phyloP scores from a whole-genome alignment of 2,797 vertebrate genomes.

The Aldrovandia affinis region DNA sequence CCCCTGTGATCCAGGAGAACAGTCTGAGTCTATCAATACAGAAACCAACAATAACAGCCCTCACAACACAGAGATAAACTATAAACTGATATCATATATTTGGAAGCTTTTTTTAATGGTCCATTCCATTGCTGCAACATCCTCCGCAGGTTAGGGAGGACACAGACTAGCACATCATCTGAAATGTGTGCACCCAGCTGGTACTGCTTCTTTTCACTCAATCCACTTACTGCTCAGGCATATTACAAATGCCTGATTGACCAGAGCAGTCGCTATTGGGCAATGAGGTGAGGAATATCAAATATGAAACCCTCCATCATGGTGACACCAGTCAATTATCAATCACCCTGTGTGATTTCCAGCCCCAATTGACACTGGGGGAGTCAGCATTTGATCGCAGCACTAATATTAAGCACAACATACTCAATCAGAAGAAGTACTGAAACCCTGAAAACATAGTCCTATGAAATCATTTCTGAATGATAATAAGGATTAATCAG shows the following conservation, averaged over 20 bases:
- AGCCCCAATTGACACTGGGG: not conserved
- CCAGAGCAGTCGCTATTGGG: no score
- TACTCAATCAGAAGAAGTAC: no score
- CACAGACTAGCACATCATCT: no score
- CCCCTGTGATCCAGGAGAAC: constrained; percentile 63
- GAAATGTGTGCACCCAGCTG: no score
- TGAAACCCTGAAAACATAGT: not conserved
- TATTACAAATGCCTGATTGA: not conserved
- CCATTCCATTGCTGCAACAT: no score
- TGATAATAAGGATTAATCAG: not conserved
- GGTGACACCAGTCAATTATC: not conserved
- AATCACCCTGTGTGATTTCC: not conserved
- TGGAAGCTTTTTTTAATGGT: no score
- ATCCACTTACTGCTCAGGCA: not conserved
- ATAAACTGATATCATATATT: not conserved
- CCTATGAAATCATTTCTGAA: not conserved
- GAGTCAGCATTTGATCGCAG: not conserved
- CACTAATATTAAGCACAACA: not conserved
- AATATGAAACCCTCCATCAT: not conserved
- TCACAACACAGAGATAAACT: constrained; percentile 1
- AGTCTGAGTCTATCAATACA: no score
- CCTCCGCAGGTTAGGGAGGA: no score
- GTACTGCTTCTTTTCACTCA: not conserved
- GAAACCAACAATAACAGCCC: not conserved
- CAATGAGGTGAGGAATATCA: not conserved